phyloP scores from a whole-genome alignment of 2,797 vertebrate genomes.

The Notoglanidium macrostoma region DNA sequence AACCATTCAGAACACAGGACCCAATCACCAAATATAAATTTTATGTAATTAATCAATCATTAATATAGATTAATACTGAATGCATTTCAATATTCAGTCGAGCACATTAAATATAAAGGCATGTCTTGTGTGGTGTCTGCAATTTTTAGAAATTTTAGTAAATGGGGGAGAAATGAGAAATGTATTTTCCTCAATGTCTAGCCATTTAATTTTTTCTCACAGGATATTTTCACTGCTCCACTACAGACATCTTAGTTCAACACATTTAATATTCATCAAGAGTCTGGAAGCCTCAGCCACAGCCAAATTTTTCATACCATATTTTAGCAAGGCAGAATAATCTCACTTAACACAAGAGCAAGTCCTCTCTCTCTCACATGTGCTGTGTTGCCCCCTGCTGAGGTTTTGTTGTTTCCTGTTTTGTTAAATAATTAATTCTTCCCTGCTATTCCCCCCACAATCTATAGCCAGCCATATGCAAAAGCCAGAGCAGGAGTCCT shows the following conservation, averaged over 20 bases:
- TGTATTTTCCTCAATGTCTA: slow-evolving; percentile 55
- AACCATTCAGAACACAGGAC: neutral
- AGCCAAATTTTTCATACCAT: slow-evolving; percentile 69
- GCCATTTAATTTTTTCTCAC: slow-evolving; percentile 60
- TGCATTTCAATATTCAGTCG: no score
- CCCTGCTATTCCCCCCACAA: slow-evolving; percentile 70
- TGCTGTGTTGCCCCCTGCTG: slow-evolving; percentile 75
- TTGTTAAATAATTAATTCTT: slow-evolving; percentile 79
- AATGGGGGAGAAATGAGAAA: neutral
- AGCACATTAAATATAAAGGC: neutral
- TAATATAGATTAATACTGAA: neutral
- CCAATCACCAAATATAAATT: neutral
- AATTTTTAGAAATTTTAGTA: neutral
- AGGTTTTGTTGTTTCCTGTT: slow-evolving; percentile 78
- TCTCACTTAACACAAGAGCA: slow-evolving; percentile 75
- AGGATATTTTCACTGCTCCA: slow-evolving; percentile 63
- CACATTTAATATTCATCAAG: slow-evolving; percentile 75
- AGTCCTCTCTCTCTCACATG: slow-evolving; percentile 66
- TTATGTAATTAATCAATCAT: neutral
- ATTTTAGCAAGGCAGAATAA: slow-evolving; percentile 75
- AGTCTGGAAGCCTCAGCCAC: slow-evolving; percentile 71
- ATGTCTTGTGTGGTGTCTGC: neutral
- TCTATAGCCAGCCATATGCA: slow-evolving; percentile 70
- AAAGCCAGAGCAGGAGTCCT: slow-evolving; percentile 33
- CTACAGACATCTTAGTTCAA: slow-evolving; percentile 65